Evolutionary conservation across 1,140 invertebrate species (phyloP).

Genomic region (Drosophila ogumai): DNA sequence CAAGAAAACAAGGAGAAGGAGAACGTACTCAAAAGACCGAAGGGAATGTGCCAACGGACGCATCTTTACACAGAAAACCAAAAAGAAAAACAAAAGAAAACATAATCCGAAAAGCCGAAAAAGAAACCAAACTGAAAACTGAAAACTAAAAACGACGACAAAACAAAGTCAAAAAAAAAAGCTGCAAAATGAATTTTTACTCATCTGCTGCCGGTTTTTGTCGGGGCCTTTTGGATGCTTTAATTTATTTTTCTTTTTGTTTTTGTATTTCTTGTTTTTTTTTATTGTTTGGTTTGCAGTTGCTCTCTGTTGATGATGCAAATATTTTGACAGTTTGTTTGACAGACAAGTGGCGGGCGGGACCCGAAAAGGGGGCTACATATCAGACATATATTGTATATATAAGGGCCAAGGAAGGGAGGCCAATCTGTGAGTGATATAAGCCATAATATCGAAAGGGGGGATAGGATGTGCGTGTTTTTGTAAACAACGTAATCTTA

Average conservation of each 20-base stretch:
- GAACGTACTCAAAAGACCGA: conserved; percentile 17
- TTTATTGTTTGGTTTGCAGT: conserved; percentile 37
- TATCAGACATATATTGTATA: neutral
- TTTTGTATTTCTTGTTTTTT: conserved; percentile 23
- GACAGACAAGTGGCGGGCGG: conserved; percentile 42
- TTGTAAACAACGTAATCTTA: conserved; percentile 24
- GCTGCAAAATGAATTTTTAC: conserved; percentile 45
- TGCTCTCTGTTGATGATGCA: conserved; percentile 64
- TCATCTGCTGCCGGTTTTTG: conserved; percentile 20
- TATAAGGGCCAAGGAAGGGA: neutral
- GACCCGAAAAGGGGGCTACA: neutral
- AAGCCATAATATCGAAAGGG: conserved; percentile 7
- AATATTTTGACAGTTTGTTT: conserved; percentile 74
- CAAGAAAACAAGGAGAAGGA: conserved; percentile 22
- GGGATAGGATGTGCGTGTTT: neutral
- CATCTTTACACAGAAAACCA: conserved; percentile 63
- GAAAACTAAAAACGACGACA: conserved; percentile 14
- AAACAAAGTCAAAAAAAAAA: conserved; percentile 12
- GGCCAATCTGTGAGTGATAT: conserved; percentile 26
- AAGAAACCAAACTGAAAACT: conserved; percentile 22
- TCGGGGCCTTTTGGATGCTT: conserved; percentile 21
- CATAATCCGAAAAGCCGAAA: conserved; percentile 33
- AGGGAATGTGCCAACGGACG: conserved; percentile 56
- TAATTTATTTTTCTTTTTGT: conserved; percentile 27
- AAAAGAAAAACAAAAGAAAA: conserved; percentile 31